Evolutionary conservation across 2,888 invertebrate species (phyloP).

Genomic region (Epirrhoe tristata): DNA sequence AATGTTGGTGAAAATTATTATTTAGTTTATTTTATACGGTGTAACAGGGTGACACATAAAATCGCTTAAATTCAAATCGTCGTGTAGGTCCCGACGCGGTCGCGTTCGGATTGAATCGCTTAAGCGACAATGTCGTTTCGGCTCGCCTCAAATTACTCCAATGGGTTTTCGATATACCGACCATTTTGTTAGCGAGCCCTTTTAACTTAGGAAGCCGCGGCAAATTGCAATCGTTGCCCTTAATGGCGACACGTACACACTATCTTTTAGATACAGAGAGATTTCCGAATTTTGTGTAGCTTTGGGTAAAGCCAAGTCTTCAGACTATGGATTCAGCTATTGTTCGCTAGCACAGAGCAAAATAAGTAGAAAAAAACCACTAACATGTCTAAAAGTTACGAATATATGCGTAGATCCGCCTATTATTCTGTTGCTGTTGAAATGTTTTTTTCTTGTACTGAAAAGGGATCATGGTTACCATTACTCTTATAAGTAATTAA

Average conservation of each 20-base stretch:
- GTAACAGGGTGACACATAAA: slow-evolving; percentile 51
- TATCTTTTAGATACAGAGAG: slow-evolving; percentile 18
- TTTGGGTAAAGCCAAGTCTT: neutral
- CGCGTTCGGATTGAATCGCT: slow-evolving; percentile 76
- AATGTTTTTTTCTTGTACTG: too few species aligned
- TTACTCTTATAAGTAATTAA: too few species aligned
- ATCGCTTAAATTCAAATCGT: slow-evolving; percentile 72
- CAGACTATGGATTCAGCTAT: neutral
- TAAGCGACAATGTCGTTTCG: slow-evolving; percentile 75
- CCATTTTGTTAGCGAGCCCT: slow-evolving; percentile 64
- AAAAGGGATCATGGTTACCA: too few species aligned
- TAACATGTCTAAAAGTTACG: neutral
- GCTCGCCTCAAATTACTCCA: slow-evolving; percentile 78
- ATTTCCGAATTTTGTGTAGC: neutral
- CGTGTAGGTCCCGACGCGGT: slow-evolving; percentile 67
- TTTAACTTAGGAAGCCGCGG: slow-evolving; percentile 62
- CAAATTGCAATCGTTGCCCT: slow-evolving; percentile 61
- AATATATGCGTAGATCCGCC: neutral
- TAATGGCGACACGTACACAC: slow-evolving; percentile 48
- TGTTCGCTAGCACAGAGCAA: neutral
- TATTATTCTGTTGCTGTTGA: too few species aligned
- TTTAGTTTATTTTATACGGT: slow-evolving; percentile 4
- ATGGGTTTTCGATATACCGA: slow-evolving; percentile 79
- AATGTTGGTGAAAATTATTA: too few species aligned
- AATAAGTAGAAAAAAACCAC: neutral